phyloP scores from a whole-genome alignment of 2,797 vertebrate species.

The Urosaurus nigricauda region DNA sequence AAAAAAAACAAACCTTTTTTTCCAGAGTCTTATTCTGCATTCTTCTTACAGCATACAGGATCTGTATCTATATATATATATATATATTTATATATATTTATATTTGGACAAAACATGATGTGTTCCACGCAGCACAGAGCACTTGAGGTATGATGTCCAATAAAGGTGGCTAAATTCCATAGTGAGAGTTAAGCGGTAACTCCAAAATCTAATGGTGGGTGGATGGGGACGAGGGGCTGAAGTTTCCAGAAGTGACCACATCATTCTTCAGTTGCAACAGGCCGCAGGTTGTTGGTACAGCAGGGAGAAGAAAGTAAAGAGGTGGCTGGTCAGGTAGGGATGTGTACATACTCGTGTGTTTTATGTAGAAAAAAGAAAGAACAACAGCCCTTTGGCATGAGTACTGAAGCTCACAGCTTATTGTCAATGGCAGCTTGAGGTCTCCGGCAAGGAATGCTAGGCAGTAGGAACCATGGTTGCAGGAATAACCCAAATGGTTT shows the following conservation, averaged over 20 bases:
- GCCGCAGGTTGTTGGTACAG: constrained; percentile 70
- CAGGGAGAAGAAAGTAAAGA: constrained; percentile 59
- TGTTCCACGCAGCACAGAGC: constrained; percentile 77
- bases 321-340: constrained; percentile 60
- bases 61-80: constrained; percentile 68
- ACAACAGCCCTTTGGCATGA: constrained; percentile 78
- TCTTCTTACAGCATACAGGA: constrained; percentile 74
- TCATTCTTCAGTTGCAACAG: constrained; percentile 63
- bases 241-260: constrained; percentile 68
- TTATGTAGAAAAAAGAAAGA: constrained; percentile 34
- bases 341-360: constrained; percentile 32
- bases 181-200: constrained; percentile 69
- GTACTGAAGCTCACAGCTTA: constrained; percentile 76
- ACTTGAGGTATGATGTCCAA: constrained; percentile 78
- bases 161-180: constrained; percentile 77
- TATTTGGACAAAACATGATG: constrained; percentile 72
- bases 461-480: constrained; percentile 71
- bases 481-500: constrained; percentile 77
- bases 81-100: not conserved
- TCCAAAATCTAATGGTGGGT: constrained; percentile 65
- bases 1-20: constrained; percentile 42
- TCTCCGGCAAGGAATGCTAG: constrained; percentile 65
- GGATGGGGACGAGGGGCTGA: constrained; percentile 55
- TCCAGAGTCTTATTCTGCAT: constrained; percentile 58
- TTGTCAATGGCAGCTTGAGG: constrained; percentile 74